Conservation (phyloP, 2,888 invertebrate genomes). For the Sabatieria punctata region DNA sequence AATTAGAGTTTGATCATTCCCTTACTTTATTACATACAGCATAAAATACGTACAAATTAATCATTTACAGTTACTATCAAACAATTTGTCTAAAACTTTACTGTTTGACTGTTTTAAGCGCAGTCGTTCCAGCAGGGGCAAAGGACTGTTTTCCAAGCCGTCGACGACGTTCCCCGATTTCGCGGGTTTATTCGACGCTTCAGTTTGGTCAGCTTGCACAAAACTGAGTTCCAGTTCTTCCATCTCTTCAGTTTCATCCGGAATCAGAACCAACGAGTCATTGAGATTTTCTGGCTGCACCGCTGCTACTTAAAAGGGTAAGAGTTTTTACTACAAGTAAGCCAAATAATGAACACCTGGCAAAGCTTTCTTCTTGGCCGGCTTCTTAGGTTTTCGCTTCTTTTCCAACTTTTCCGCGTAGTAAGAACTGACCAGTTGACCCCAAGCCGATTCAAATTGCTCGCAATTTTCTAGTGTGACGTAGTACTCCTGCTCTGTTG, state of each 20-base stretch:
- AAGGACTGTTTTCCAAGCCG: too few relatives aligned
- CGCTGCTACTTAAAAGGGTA: too few relatives aligned
- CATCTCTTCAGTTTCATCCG: background rate
- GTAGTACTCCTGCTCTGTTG: background rate
- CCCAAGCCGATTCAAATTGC: background rate
- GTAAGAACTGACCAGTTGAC: background rate
- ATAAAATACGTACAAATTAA: too few relatives aligned
- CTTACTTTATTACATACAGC: too few relatives aligned
- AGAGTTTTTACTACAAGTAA: background rate
- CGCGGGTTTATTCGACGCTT: background rate
- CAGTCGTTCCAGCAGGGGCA: too few relatives aligned
- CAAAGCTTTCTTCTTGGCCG: background rate
- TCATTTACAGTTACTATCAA: too few relatives aligned
- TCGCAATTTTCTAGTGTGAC: background rate
- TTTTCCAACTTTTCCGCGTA: background rate
- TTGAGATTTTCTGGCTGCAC: too few relatives aligned
- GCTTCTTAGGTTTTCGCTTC: background rate
- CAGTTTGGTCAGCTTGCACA: background rate
- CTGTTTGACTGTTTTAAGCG: too few relatives aligned
- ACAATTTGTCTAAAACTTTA: too few relatives aligned
- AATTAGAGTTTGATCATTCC: too few relatives aligned
- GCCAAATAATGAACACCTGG: background rate
- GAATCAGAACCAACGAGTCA: background rate
- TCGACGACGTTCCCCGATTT: background rate
- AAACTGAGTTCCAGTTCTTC: background rate